Evolutionary conservation across 2,888 invertebrate genomes (phyloP), one percentile per base, ranked within the genome.

Genomic region (Nysson spinosus): DNA sequence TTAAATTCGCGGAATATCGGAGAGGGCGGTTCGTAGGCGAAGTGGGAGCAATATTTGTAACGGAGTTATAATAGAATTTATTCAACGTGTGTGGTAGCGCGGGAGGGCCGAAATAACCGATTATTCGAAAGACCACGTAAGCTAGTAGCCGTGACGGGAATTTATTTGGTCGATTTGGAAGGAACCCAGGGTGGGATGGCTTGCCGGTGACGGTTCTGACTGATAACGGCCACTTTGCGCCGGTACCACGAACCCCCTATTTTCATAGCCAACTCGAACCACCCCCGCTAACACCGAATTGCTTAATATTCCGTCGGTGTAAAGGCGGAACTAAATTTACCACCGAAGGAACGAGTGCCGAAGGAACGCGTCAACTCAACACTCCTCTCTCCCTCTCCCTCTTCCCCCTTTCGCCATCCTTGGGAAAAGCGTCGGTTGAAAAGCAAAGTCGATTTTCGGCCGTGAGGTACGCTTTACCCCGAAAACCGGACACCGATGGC

Each of bases 151-250:
- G 75, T 75, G 78, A 74, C 77, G 64, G 50, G 74, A 81, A 82
- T 82, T 82, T 80, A 80, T 81, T 80, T 58, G 77, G 52, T 77
- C 78, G 75, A 77, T 80, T 80, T 75, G 66, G 74, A 72, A 70
- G 72, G 72, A 69, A 75, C 66, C 74, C 74, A 72, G 72, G 56
- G n/a, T n/a, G n/a, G n/a, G 62, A 49, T 50, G 50, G 52, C 67
- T 67, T 75, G 75, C 63, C 52, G 66, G 46, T 72, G 75, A 75
- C 75, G 75, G 63, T 69, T 75, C 75, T 75, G 75, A 74, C 76
- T 75, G 75, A 75, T 75, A 75, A 75, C 75, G 54, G 69, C 72
- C 75, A 75, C 74, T 75, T 75, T 69, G 69, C 74, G 58, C 75
- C 57, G 61, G 60, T 55, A 58, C 51, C n/a, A n/a, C 51, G 66